Evolutionary conservation across 1,140 invertebrate species (phyloP).

Genomic region (Scaptomyza hsui): DNA sequence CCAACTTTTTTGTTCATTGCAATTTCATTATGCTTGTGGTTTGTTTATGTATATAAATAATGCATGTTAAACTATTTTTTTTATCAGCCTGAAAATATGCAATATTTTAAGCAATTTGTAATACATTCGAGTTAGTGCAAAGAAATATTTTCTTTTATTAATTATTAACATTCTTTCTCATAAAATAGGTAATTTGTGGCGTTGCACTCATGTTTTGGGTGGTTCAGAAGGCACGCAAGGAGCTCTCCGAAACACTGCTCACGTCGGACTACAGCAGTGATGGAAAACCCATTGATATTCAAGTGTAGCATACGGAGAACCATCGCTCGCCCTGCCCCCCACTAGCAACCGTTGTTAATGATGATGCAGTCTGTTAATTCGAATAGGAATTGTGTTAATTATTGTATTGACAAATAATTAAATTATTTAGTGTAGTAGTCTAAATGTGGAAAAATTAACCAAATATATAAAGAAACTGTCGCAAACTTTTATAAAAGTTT

Average conservation of each 20-base stretch:
- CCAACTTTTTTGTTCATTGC: no score
- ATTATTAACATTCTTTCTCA: background rate
- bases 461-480: conserved; percentile 11
- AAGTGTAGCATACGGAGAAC: conserved; percentile 65
- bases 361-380: conserved; percentile 12
- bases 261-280: conserved; percentile 63
- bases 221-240: conserved; percentile 90
- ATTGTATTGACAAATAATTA: conserved; percentile 4
- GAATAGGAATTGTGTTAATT: conserved; percentile 32
- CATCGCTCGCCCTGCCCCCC: no score
- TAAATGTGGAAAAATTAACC: conserved; percentile 16
- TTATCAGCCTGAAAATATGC: conserved; percentile 15
- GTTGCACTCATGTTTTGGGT: conserved; percentile 91
- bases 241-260: conserved; percentile 88
- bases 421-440: conserved; percentile 29
- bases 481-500: conserved; percentile 18
- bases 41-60: no score
- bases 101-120: background rate
- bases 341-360: no score
- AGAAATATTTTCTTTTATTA: no score
- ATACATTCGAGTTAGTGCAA: background rate
- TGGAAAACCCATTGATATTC: conserved; percentile 69
- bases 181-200: conserved; percentile 90
- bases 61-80: no score
- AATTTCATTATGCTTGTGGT: no score